Base-by-base conservation (phyloP, 2,888 invertebrate species). In the Agonopterix subpropinquella region DNA sequence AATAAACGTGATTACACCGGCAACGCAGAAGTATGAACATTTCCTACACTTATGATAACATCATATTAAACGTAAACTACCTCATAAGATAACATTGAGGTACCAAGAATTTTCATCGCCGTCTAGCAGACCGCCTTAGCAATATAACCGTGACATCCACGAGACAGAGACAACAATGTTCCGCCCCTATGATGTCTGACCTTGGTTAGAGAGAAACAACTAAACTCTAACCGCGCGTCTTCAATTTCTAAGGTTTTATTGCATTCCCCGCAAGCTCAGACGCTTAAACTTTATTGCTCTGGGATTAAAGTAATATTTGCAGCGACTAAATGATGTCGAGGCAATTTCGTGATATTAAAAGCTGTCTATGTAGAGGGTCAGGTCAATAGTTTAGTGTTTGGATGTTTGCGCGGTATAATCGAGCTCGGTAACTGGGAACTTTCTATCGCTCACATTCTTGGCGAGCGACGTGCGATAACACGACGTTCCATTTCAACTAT, bases 281-380 rank as follows among this genome's bases (percentile, higher is more conserved):
- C 81, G 80, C 83, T 85, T 87, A 85, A 87, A 86, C 87, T 87
- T 88, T 88, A 88, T 86, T 80, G 81, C 85, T 77, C 71, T 81
- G 71, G 81, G 84, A 87, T 87, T 88, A 86, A 87, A 87, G 88
- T 87, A 84, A 87, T 87, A 87, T 87, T 88, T 86, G 85, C 86
- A 78, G 82, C 79, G 71, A 72, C 86, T 84, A 84, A 87, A 85
- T 86, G 82, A 84, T 84, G 83, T 80, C 68, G 79, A 70, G 82
- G 80, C 80, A 85, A 86, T 87, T 83, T 83, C 70, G 72, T 76
- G 80, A 80, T 86, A 87, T 87, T 85, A 86, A 85, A 86, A 78
- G 80, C 78, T 80, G 74, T 81, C 79, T 82, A 75, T 79, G 76
- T 74, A 67, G 67, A 70, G 77, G 70, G 73, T 70, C 73, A 80